Conservation (phyloP, 2,113 vertebrate genomes). For the Takifugu flavidus region DNA sequence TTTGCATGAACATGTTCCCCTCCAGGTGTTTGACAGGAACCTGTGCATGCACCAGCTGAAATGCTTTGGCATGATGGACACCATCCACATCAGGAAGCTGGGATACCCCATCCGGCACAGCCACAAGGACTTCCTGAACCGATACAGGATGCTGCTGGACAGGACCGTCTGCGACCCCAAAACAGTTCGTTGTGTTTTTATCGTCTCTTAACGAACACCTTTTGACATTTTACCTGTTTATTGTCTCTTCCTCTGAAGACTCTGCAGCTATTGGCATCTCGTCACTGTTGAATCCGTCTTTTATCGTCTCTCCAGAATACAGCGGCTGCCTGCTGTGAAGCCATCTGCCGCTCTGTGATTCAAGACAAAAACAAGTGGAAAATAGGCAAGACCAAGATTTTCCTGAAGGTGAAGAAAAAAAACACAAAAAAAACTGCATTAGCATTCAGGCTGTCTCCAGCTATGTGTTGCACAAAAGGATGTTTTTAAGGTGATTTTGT, state of each 20-base stretch:
- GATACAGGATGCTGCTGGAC: slow-evolving; percentile 79
- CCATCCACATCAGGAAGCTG: slow-evolving; percentile 83
- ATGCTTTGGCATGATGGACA: slow-evolving; percentile 92
- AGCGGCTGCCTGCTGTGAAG: slow-evolving; percentile 68
- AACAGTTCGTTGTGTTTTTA: slow-evolving; percentile 37
- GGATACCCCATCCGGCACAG: slow-evolving; percentile 87
- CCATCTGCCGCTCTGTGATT: slow-evolving; percentile 77
- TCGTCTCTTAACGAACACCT: neutral
- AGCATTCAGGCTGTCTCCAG: no score
- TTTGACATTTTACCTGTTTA: neutral
- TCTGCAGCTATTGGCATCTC: neutral
- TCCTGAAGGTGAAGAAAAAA: slow-evolving; percentile 82
- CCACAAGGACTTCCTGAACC: slow-evolving; percentile 81
- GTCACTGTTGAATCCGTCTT: slow-evolving; percentile 6
- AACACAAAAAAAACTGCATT: neutral
- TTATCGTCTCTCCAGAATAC: slow-evolving; percentile 63
- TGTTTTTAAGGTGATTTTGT: neutral
- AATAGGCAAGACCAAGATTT: slow-evolving; percentile 87
- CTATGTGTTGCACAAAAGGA: no score
- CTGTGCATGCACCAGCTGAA: slow-evolving; percentile 85
- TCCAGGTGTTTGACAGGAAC: slow-evolving; percentile 83
- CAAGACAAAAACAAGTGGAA: slow-evolving; percentile 80
- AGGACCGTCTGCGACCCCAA: slow-evolving; percentile 62
- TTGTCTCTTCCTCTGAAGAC: neutral
- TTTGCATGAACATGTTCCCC: neutral